Conservation (phyloP, 2,113 vertebrate genomes). For the Panthera tigris region DNA sequence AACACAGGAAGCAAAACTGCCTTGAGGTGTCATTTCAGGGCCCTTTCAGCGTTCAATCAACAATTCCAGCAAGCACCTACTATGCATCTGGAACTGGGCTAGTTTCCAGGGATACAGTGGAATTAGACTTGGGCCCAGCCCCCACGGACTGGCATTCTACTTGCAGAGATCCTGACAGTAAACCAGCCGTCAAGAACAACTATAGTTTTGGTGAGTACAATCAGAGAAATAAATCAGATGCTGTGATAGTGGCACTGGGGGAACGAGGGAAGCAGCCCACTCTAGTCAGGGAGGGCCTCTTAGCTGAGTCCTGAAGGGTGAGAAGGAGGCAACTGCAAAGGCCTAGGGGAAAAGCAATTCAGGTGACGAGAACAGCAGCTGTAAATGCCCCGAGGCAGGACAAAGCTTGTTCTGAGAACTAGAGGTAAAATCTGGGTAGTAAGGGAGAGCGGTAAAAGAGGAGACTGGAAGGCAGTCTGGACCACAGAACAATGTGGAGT, state of each 20-base stretch:
- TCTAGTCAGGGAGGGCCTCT: neutral
- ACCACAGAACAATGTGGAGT: neutral
- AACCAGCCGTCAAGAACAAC: neutral
- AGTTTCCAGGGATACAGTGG: neutral
- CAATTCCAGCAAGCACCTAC: neutral
- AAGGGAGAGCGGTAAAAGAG: neutral
- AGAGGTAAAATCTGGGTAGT: neutral
- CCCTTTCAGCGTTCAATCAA: neutral
- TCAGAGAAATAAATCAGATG: neutral
- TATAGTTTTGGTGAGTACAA: neutral
- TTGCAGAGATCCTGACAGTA: neutral
- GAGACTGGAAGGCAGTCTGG: neutral
- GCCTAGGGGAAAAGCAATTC: neutral
- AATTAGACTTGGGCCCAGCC: neutral
- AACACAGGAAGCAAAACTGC: neutral
- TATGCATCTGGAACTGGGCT: neutral
- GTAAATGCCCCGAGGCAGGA: neutral
- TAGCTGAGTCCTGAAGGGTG: neutral
- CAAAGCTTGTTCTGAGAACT: neutral
- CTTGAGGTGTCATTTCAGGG: neutral
- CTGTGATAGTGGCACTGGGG: neutral
- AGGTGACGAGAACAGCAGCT: neutral
- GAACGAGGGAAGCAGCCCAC: neutral
- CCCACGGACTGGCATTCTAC: neutral
- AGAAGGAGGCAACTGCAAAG: neutral